Percentiles rank a stretch among this genome's conserved stretches.
Evolutionary conservation across 2,888 invertebrate species (phyloP).

Genomic region (Hanleya hanleyi): DNA sequence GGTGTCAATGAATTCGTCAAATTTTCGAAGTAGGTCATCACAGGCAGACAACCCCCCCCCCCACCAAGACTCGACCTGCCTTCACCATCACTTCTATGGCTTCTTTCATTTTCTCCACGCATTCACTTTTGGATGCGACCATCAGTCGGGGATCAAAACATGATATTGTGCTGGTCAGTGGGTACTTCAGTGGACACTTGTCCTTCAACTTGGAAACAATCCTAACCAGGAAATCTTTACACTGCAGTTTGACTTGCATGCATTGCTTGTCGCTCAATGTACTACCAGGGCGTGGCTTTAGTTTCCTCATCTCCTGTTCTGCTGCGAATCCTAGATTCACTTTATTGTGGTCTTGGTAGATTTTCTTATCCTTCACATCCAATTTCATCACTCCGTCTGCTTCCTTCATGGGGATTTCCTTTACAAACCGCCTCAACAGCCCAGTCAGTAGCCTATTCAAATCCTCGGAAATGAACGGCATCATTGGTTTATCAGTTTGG

Average conservation of each 20-base stretch:
- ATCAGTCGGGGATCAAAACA: too few species aligned
- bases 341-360: neutral
- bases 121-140: constrained; percentile 3
- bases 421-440: neutral
- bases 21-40: too few species aligned
- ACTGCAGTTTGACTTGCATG: neutral
- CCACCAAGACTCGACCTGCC: constrained; percentile 15
- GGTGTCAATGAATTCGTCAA: too few species aligned
- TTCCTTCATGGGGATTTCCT: neutral
- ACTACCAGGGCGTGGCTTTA: neutral
- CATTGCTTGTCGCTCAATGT: neutral
- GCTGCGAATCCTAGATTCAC: neutral
- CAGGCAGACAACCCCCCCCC: too few species aligned
- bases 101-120: constrained; percentile 11
- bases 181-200: neutral
- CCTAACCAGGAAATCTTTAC: neutral
- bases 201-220: neutral
- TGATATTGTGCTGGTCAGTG: too few species aligned
- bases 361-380: neutral
- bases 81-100: constrained; percentile 1
- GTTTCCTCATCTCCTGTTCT: neutral
- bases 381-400: neutral
- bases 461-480: neutral
- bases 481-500: neutral
- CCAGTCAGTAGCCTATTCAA: neutral